These are phyloP conservation scores for Meteorus colon DNA, from an alignment of 2,888 invertebrate genomes.

Conservation along the genomic window DNA sequence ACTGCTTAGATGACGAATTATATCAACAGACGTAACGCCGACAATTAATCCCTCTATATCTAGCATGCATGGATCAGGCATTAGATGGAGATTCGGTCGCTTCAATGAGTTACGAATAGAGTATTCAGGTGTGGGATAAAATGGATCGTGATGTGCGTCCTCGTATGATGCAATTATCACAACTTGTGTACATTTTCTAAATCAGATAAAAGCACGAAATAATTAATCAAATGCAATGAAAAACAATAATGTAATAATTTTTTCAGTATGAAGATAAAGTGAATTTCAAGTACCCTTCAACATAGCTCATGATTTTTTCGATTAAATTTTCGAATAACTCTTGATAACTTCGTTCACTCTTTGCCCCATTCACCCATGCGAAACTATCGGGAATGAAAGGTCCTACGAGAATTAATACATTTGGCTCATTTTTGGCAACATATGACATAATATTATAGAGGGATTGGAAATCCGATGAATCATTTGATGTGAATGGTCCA, in stretches of 20 bases:
- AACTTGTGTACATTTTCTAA: slow-evolving; percentile 80
- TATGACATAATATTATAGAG: slow-evolving; percentile 84
- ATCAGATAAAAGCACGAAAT: slow-evolving; percentile 19
- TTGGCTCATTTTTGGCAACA: slow-evolving; percentile 81
- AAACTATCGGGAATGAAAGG: slow-evolving; percentile 87
- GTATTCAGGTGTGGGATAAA: slow-evolving; percentile 90
- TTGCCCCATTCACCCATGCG: slow-evolving; percentile 77
- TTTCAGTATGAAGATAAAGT: slow-evolving; percentile 8
- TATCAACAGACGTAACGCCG: slow-evolving; percentile 88
- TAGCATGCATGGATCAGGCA: slow-evolving; percentile 88
- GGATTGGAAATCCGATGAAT: slow-evolving; percentile 85
- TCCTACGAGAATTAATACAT: slow-evolving; percentile 87
- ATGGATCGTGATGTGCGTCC: slow-evolving; percentile 85
- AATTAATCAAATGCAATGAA: not conserved
- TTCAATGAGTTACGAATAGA: slow-evolving; percentile 73
- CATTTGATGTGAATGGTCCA: slow-evolving; percentile 88
- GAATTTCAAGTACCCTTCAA: slow-evolving; percentile 76
- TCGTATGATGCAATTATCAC: slow-evolving; percentile 84
- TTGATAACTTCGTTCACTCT: slow-evolving; percentile 81
- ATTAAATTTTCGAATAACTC: slow-evolving; percentile 84
- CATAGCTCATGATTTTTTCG: slow-evolving; percentile 78
- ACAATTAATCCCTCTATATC: slow-evolving; percentile 85
- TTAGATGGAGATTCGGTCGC: slow-evolving; percentile 79
- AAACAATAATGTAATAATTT: slow-evolving; percentile 18
- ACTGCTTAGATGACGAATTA: slow-evolving; percentile 86